A percentile compares a stretch with the other conserved stretches of the same genome.
Evolutionary conservation across 1,140 invertebrate genomes (phyloP).

Genomic region (Reticulitermes speratus): DNA sequence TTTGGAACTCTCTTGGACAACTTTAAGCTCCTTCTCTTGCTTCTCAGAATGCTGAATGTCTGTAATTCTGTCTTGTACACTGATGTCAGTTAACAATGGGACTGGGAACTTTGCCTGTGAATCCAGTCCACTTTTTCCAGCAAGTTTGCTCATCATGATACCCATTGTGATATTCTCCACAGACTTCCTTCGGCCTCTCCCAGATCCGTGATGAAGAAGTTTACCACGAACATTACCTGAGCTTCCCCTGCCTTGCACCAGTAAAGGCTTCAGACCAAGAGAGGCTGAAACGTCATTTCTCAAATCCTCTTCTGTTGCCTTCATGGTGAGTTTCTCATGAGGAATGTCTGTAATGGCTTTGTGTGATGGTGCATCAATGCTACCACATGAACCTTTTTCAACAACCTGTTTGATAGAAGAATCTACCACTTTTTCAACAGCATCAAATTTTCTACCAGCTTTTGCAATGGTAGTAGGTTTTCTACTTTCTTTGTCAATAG

Average conservation of each 20-base stretch:
- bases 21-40: background rate
- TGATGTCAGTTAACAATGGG: background rate
- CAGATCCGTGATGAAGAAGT: background rate
- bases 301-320: background rate
- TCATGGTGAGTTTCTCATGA: background rate
- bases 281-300: background rate
- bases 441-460: background rate
- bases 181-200: constrained; percentile 32
- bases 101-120: background rate
- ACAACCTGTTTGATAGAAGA: background rate
- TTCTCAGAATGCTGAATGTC: background rate
- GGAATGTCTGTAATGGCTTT: background rate
- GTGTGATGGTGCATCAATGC: background rate
- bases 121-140: constrained; percentile 29
- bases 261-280: background rate
- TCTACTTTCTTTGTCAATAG: background rate
- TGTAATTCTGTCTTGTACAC: background rate
- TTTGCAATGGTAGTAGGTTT: background rate
- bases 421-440: background rate
- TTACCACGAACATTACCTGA: background rate
- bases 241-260: background rate
- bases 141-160: constrained; percentile 33
- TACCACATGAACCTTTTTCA: background rate
- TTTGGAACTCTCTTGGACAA: background rate
- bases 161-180: constrained; percentile 35